Percentiles rank a stretch among this genome's conserved stretches.
Evolutionary conservation across 2,888 invertebrate genomes (phyloP).

Genomic region (Pteria penguin): DNA sequence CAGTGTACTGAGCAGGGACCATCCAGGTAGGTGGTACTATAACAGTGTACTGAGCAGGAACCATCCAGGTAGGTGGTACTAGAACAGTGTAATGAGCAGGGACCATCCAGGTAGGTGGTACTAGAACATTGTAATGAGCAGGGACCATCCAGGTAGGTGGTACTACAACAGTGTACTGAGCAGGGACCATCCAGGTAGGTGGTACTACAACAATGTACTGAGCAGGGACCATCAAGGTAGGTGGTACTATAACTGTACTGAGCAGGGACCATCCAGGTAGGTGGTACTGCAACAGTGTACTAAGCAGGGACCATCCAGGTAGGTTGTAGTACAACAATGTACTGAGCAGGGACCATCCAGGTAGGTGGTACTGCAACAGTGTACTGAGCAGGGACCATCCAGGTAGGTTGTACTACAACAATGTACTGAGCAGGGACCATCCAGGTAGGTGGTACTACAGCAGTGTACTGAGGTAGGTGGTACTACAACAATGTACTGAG

Average conservation of each 20-base stretch:
- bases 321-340: not conserved
- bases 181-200: slow-evolving; percentile 63
- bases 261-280: slow-evolving; percentile 65
- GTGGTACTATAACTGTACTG: too few relatives aligned
- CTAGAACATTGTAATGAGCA: not conserved
- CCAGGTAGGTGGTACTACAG: slow-evolving; percentile 79
- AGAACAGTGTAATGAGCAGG: not conserved
- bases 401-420: not conserved
- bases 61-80: not conserved
- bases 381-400: slow-evolving; percentile 55
- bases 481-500: not conserved
- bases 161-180: slow-evolving; percentile 72
- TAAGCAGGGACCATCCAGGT: not conserved
- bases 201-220: not conserved
- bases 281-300: not conserved
- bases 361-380: slow-evolving; percentile 79
- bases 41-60: not conserved
- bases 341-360: not conserved
- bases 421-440: not conserved
- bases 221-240: too few relatives aligned
- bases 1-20: not conserved
- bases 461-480: slow-evolving; percentile 58
- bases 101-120: not conserved
- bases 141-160: slow-evolving; percentile 33
- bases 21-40: not conserved